Evolutionary conservation across 2,113 vertebrate species (phyloP), one percentile per base, ranked within the genome.

Genomic region (Chlamydotis undulata): DNA sequence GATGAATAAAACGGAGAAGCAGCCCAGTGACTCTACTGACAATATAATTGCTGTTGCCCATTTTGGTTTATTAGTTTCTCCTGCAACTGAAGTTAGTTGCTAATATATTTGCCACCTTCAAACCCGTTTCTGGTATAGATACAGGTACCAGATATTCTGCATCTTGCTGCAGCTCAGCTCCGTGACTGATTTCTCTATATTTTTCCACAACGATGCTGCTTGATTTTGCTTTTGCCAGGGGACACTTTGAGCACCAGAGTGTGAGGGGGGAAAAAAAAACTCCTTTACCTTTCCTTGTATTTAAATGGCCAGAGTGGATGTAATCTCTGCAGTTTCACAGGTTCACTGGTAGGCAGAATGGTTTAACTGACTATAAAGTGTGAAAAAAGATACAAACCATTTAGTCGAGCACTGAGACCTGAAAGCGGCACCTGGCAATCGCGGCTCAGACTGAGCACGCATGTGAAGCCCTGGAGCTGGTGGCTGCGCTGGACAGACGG

Each of bases 381-480:
- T 73, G 23, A 35, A 50, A 5, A 45, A 65, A 83, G 59, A 19
- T 19, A 25, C 3, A 29, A 74, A 52, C 60, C 31, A 75, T 82
- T 26, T 29, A 64, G 33, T 33, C 2, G 9, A 74, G 37, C 17
- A 16, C n/a, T 2, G 13, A 29, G 65, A 76, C 49, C 43, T 60
- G 53, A 33, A 87, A 65, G n/a, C 9, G 16, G 14, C 31, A 50
- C 7, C n/a, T 78, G 73, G 37, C 31, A 56, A 1, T 31, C 0
- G 0, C 14, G 45, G 19, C 47, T 92, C 28, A 59, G 56, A 14
- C 37, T 6, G 2, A 81, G n/a, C 8, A 10, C 16, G 13, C 1
- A 0, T 15, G 16, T 45, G 73, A 69, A 76, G 76, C 35, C 19
- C 7, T 14, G 6, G 39, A 63, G 67, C 28, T 2, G 1, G 10